Percentiles rank a stretch among this genome's conserved stretches.
Evolutionary conservation across 37 sponge, comb jelly and placozoan genomes (phyloP).

Genomic region (Cliona cf. orientalis): DNA sequence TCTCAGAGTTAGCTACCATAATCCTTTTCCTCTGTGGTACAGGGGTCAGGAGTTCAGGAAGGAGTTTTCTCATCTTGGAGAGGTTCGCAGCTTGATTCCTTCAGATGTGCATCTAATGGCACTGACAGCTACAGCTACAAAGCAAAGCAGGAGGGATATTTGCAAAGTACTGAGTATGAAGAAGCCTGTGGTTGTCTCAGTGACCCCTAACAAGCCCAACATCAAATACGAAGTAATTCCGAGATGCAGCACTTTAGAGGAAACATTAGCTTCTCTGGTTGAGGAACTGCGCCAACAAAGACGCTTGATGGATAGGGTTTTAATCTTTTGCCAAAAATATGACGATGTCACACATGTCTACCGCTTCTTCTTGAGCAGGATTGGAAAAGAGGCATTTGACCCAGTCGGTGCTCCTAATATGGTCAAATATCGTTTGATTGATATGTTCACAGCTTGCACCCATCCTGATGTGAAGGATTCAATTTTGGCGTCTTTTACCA

Average conservation of each 20-base stretch:
- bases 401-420: neutral
- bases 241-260: neutral
- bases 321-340: conserved; percentile 4
- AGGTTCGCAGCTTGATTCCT: neutral
- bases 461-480: conserved; percentile 9
- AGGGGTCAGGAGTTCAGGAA: conserved; percentile 1
- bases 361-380: neutral
- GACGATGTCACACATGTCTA: neutral
- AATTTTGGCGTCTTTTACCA: conserved; percentile 1
- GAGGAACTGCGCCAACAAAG: neutral
- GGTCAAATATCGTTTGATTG: neutral
- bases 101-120: neutral
- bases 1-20: neutral
- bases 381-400: neutral
- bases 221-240: neutral
- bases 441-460: conserved; percentile 34
- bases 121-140: conserved; percentile 11
- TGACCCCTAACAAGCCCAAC: conserved; percentile 2
- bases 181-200: neutral
- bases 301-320: neutral
- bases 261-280: neutral
- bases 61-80: neutral
- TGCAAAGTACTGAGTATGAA: neutral
- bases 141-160: neutral
- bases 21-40: neutral